Base-by-base conservation (phyloP, 2,797 vertebrate species). In the Tarsius wallacei region DNA sequence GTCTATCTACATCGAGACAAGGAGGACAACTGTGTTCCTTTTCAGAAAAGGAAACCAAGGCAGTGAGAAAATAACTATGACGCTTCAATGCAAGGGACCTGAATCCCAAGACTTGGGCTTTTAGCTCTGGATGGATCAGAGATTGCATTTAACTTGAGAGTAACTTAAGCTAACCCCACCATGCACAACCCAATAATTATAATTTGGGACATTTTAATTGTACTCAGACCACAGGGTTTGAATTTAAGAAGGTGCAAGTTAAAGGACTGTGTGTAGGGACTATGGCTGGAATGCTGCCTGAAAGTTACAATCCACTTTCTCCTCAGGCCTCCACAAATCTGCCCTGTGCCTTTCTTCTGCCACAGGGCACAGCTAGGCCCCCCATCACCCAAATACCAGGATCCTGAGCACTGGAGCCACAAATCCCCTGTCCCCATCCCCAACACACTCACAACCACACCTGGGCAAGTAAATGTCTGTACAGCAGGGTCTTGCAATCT, bases 171-270 rank as follows among this genome's bases (percentile, higher is more conserved):
- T 68, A 85, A 90, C 24, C 64, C 59, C 14, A n/a, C 74, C 55
- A 53, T 4, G 28, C 36, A 73, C 85, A 93, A 70, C 42, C 53
- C n/a, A 82, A 66, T 51, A 71, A 87, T 94, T 71, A 91, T 21
- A 21, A 91, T 83, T 93, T 87, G 6, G 68, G 77, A 59, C 87
- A 61, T 96, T 96, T 97, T 93, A 73, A 93, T 68, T 93, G 91
- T 64, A 94, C 78, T 94, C 59, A 85, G 89, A 70, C 74, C 53
- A 87, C 13, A 24, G 90, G 86, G 80, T 91, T 77, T 96, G 81
- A 95, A 81, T 85, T 91, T 93, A 93, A 96, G 85, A 96, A 90
- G 49, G 71, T 80, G 26, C 70, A 53, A 78, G 87, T 86, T 94
- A 78, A 61, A 96, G 84, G 85, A 94, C 87, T 55, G 33, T 59